Conservation (phyloP, 2,797 vertebrate species). For the Mycteria americana region DNA sequence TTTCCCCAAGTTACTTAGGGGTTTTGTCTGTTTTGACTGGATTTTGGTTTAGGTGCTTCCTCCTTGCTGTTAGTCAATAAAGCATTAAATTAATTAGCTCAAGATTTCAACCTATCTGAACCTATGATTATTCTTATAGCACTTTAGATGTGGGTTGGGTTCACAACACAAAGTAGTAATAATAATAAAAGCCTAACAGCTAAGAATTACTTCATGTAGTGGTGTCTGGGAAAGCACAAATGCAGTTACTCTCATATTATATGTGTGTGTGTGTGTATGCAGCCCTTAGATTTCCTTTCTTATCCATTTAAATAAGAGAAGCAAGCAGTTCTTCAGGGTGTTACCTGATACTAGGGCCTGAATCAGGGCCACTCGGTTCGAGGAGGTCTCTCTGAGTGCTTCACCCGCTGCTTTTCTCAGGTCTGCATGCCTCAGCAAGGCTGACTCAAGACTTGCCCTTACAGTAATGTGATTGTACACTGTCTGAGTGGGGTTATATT, state of each 20-base stretch:
- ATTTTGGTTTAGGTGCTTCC: not conserved
- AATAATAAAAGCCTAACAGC: not conserved
- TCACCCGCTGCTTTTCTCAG: not conserved
- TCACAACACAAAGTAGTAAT: not conserved
- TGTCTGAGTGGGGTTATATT: accelerated
- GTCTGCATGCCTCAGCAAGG: not conserved
- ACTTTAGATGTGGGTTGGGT: not conserved
- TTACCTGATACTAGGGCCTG: not conserved
- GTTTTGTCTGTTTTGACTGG: not conserved
- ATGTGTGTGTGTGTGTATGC: not conserved
- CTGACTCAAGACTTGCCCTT: not conserved
- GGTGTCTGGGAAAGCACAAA: not conserved
- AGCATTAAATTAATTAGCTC: not conserved
- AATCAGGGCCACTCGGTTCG: not conserved
- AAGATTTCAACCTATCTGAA: not conserved
- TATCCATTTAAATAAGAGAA: not conserved
- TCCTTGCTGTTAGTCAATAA: not conserved
- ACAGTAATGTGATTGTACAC: not conserved
- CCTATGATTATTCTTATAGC: not conserved
- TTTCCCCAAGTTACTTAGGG: not conserved
- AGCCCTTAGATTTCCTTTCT: not conserved
- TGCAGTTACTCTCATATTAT: not conserved
- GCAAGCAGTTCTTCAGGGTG: not conserved
- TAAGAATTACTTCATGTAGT: not conserved
- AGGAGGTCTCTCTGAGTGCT: not conserved